Base-by-base conservation (phyloP, 2,797 vertebrate genomes). In the Acestrorhynchus altus region DNA sequence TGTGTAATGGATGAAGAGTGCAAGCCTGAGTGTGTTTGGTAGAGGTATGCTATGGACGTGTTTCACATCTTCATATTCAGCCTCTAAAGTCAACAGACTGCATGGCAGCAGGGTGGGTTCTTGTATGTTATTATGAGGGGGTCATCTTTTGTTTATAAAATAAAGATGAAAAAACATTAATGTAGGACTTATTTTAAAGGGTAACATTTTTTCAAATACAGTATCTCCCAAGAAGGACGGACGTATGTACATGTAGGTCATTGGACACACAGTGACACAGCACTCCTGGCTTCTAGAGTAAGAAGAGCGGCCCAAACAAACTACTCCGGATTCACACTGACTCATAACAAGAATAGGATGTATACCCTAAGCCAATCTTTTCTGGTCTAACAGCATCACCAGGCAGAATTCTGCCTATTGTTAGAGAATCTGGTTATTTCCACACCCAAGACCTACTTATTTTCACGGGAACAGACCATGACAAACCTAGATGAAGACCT, bases 201-300 rank as follows among this genome's bases (percentile, higher is more conserved):
- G 83, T 65, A 76, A 66, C 63, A 60, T 59, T 59, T 56, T 72
- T 83, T 79, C 78, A 72, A 86, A 78, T 82, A 72, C 76, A 67
- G 73, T 78, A 31, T 28, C 49, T 64, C 28, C 42, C 10, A 22
- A 67, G 49, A 49, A 11, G 54, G 49, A 74, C 35, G 52, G 18
- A 28, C 28, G 18, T 35, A 70, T 46, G 52, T 47, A 67, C 42
- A 68, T 60, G 39, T 63, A 28, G 56, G 66, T 15, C 46, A 69
- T 42, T 51, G 22, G 31, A 70, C 47, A 28, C 26, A 56, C 39
- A 74, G 24, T 20, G 71, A 61, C 42, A 74, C 64, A 66, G 40
- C 24, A 31, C 20, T 51, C 49, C 51, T 72, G 24, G 42, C 22
- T 72, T 54, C 28, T 39, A 57, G 40, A 39, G 44, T 28, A 57